A percentile compares a stretch with the other conserved stretches of the same genome.
Evolutionary conservation across 1,140 invertebrate genomes (phyloP).

Genomic region (Drosophila serrata): DNA sequence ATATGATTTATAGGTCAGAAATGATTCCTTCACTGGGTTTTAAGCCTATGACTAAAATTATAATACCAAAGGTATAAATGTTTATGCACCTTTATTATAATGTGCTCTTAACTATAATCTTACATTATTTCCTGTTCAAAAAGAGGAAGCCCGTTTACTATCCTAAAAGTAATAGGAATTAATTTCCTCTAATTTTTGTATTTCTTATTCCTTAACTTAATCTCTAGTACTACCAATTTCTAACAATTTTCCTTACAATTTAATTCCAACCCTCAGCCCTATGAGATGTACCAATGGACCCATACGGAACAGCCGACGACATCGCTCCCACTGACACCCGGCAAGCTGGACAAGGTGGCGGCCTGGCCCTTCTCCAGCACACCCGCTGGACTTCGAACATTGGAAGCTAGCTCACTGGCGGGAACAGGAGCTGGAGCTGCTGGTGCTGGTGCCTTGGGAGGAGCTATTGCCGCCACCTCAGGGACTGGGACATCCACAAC

Average conservation of each 20-base stretch:
- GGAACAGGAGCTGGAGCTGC: neutral
- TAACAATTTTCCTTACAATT: neutral
- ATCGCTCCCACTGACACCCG: constrained; percentile 90
- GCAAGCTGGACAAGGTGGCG: constrained; percentile 87
- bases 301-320: constrained; percentile 90
- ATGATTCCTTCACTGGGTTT: too few species aligned
- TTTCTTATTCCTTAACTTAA: neutral
- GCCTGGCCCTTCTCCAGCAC: constrained; percentile 79
- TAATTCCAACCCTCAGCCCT: constrained; percentile 88
- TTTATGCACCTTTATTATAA: too few species aligned
- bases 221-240: neutral
- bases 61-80: too few species aligned
- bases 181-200: too few species aligned
- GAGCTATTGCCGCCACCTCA: constrained; percentile 23
- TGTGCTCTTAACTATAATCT: too few species aligned
- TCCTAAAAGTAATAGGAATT: too few species aligned
- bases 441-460: neutral
- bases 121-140: too few species aligned
- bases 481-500: constrained; percentile 10
- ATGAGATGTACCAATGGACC: constrained; percentile 95
- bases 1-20: too few species aligned
- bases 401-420: constrained; percentile 20
- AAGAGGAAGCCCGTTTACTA: too few species aligned
- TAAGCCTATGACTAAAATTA: too few species aligned
- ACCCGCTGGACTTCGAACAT: constrained; percentile 33